Evolutionary conservation across 2,797 vertebrate species (phyloP).

Genomic region (Linurgus olivaceus): DNA sequence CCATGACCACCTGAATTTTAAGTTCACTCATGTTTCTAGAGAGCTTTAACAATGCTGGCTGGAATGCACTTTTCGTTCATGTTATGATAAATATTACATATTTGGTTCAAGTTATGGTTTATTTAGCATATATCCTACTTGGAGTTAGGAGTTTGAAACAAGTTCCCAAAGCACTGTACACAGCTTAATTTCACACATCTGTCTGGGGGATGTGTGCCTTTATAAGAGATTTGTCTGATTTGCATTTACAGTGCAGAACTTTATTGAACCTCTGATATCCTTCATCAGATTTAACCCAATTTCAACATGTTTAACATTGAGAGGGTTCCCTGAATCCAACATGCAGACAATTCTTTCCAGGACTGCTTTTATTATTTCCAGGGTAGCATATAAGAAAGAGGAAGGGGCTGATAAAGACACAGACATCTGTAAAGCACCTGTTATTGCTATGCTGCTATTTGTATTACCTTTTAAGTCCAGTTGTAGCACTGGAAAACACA

Average conservation of each 20-base stretch:
- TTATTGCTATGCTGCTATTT: neutral
- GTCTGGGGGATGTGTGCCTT: neutral
- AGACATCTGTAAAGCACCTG: neutral
- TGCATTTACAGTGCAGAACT: neutral
- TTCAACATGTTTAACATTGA: neutral
- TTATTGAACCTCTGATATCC: neutral
- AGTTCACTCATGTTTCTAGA: neutral
- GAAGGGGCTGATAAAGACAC: neutral
- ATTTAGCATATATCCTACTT: neutral
- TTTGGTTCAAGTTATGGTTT: neutral
- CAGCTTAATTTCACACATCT: neutral
- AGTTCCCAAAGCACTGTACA: neutral
- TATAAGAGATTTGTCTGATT: neutral
- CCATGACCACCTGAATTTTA: neutral
- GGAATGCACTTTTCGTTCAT: neutral
- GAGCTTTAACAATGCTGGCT: neutral
- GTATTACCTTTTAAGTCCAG: neutral
- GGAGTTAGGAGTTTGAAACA: neutral
- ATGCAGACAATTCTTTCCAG: neutral
- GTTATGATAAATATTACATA: neutral
- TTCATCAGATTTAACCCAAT: neutral
- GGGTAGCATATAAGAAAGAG: neutral
- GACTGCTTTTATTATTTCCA: neutral
- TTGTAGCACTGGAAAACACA: neutral
- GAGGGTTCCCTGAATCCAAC: neutral